Percentiles rank a stretch among this genome's conserved stretches.
Evolutionary conservation across 2,797 vertebrate species (phyloP).

Genomic region (Heterohyrax brucei): DNA sequence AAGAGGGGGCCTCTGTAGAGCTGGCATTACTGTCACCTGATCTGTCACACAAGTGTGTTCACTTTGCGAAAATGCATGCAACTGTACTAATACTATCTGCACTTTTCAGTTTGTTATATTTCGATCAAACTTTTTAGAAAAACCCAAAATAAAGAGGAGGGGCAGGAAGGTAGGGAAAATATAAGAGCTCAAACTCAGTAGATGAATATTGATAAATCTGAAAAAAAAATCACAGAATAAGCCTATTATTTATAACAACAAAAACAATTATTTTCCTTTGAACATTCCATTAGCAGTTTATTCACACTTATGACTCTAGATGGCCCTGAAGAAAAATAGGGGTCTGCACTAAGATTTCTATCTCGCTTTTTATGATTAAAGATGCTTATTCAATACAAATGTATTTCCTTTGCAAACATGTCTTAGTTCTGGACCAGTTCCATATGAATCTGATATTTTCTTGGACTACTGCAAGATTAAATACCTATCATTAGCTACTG

Average conservation of each 20-base stretch:
- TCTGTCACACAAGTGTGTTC: conserved; percentile 14
- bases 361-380: background rate
- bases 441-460: background rate
- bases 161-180: background rate
- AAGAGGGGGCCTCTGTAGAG: background rate
- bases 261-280: conserved; percentile 55
- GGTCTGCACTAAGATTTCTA: background rate
- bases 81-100: background rate
- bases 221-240: conserved; percentile 31
- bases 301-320: background rate
- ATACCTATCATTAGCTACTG: conserved; percentile 16
- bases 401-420: conserved; percentile 57
- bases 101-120: conserved; percentile 36
- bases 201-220: background rate
- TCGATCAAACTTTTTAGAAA: conserved; percentile 40
- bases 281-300: conserved; percentile 33
- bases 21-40: background rate
- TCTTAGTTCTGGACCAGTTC: background rate
- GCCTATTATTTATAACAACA: conserved; percentile 34
- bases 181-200: conserved; percentile 19
- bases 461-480: conserved; percentile 25
- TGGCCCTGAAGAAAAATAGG: conserved; percentile 13
- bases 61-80: conserved; percentile 51
- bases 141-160: background rate
- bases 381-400: background rate